Evolutionary conservation across 2,888 invertebrate species (phyloP).

Genomic region (Drosophila austrosaltans): DNA sequence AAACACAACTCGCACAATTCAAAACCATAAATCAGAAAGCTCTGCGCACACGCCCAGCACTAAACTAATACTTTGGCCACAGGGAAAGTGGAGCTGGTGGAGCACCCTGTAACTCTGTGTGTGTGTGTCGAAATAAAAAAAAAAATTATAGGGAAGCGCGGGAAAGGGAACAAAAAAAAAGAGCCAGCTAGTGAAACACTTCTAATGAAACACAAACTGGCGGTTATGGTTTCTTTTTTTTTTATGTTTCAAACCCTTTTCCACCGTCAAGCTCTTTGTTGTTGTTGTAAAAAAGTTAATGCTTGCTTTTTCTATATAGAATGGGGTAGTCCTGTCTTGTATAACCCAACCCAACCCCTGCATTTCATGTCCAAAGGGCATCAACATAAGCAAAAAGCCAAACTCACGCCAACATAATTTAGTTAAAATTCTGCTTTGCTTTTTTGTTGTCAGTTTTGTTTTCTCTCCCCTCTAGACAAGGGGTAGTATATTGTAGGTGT

Average conservation of each 20-base stretch:
- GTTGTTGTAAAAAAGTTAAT: constrained; percentile 29
- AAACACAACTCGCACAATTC: constrained; percentile 59
- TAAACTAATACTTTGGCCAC: constrained; percentile 44
- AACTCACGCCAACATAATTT: constrained; percentile 65
- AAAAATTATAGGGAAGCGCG: constrained; percentile 6
- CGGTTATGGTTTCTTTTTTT: constrained; percentile 28
- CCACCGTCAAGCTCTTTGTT: constrained; percentile 1
- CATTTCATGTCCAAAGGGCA: constrained; percentile 57
- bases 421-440: constrained; percentile 41
- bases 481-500: constrained; percentile 48
- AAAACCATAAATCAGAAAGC: constrained; percentile 69
- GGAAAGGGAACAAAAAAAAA: constrained; percentile 33
- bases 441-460: background rate
- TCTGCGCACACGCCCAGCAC: constrained; percentile 53
- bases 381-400: constrained; percentile 53
- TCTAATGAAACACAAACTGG: constrained; percentile 40
- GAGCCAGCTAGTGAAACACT: constrained; percentile 18
- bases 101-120: constrained; percentile 11
- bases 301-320: constrained; percentile 28
- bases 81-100: constrained; percentile 13
- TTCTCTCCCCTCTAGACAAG: background rate
- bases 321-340: too few relatives aligned
- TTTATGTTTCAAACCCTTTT: constrained; percentile 23
- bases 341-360: constrained; percentile 31
- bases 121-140: constrained; percentile 26